A percentile compares a stretch with the other conserved stretches of the same genome.
Evolutionary conservation across 2,888 invertebrate genomes (phyloP).

Genomic region (Diploptera punctata): DNA sequence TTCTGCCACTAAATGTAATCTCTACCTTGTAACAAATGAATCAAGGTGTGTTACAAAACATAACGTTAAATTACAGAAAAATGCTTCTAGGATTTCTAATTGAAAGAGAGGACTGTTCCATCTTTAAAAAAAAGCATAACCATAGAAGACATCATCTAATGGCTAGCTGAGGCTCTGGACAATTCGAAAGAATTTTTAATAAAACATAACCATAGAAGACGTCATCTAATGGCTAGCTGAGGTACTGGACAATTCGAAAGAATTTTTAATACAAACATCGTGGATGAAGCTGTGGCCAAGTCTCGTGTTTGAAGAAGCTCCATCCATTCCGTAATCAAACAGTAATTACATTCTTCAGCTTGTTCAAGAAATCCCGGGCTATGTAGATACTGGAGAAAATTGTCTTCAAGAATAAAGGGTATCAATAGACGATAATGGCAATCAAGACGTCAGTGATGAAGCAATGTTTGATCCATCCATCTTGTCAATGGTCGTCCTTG

Average conservation of each 20-base stretch:
- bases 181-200: background rate
- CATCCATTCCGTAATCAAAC: background rate
- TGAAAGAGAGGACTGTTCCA: too few relatives aligned
- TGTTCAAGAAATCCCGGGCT: background rate
- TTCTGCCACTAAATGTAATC: background rate
- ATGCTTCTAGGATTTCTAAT: background rate
- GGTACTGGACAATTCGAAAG: background rate
- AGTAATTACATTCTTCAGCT: background rate
- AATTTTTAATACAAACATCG: background rate
- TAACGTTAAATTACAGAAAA: background rate
- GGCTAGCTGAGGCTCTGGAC: conserved; percentile 16
- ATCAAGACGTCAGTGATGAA: conserved; percentile 6
- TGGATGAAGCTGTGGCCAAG: conserved; percentile 12
- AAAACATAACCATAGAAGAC: background rate
- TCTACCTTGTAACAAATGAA: background rate
- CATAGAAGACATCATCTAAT: background rate
- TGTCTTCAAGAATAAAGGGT: background rate
- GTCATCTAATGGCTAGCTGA: conserved; percentile 23
- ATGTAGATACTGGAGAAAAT: conserved; percentile 3
- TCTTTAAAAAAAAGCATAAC: background rate
- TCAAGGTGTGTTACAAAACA: conserved; percentile 4
- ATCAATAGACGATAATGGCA: background rate
- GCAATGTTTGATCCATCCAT: too few relatives aligned
- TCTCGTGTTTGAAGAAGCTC: background rate
- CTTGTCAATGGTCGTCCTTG: too few relatives aligned